phyloP scores from a whole-genome alignment of 2,113 vertebrate genomes.

The Neoarius graeffei region DNA sequence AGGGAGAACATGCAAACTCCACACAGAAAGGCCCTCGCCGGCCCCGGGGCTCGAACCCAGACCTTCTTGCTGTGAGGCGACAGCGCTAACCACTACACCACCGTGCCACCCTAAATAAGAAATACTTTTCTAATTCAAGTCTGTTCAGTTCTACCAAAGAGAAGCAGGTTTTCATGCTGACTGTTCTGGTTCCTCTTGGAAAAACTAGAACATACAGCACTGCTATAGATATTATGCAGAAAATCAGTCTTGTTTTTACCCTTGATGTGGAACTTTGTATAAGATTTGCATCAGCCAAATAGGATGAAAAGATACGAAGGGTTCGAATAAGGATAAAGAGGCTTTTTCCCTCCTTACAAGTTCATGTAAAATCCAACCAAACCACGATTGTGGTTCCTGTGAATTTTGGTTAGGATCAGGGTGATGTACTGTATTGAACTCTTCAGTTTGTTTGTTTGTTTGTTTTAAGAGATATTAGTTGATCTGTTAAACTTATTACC shows the following conservation, averaged over 20 bases:
- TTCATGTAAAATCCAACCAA: background rate
- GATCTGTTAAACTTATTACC: background rate
- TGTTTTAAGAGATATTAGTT: background rate
- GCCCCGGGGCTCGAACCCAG: too few relatives aligned
- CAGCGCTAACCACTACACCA: too few relatives aligned
- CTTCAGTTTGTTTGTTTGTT: background rate
- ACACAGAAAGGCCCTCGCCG: too few relatives aligned
- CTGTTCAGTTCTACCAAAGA: background rate
- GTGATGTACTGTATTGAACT: background rate
- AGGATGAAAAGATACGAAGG: background rate
- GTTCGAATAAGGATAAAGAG: background rate
- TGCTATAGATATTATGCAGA: background rate
- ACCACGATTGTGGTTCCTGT: background rate
- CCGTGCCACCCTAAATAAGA: too few relatives aligned
- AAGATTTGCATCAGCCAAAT: background rate
- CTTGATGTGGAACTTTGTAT: background rate
- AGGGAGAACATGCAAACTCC: too few relatives aligned
- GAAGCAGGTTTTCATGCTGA: background rate
- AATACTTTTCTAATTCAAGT: background rate
- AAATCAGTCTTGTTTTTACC: background rate
- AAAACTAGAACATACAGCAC: background rate
- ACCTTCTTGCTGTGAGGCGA: too few relatives aligned
- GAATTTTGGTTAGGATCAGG: background rate
- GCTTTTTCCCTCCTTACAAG: background rate
- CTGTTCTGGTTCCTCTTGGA: background rate